Conservation (phyloP, 1,140 invertebrate species). For the Macrotrachela quadricornifera region DNA sequence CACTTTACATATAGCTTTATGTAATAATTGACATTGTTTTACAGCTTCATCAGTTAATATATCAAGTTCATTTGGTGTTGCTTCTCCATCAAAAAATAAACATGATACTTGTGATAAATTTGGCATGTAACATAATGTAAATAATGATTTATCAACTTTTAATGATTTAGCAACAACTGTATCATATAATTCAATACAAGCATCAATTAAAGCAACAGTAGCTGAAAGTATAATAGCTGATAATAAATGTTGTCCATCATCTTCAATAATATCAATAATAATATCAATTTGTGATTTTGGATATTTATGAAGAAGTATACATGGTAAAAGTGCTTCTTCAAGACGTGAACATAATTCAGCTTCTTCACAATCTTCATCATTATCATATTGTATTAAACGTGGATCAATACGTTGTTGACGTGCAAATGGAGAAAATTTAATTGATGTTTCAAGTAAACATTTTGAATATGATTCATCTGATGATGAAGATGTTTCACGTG, state of each 20-base stretch:
- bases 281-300: conserved; percentile 8
- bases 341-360: conserved; percentile 1
- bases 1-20: too few species aligned
- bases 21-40: too few species aligned
- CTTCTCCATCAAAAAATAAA: not conserved
- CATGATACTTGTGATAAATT: conserved; percentile 3
- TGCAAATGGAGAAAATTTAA: conserved; percentile 3
- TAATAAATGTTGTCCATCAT: conserved; percentile 3
- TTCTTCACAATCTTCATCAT: not conserved
- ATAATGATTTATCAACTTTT: not conserved
- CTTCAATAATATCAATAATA: conserved; percentile 5
- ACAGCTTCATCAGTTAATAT: too few species aligned
- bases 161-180: not conserved
- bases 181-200: conserved; percentile 8
- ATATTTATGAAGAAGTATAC: conserved; percentile 7
- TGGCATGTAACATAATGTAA: conserved; percentile 6
- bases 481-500: not conserved
- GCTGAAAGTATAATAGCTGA: conserved; percentile 1
- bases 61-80: too few species aligned
- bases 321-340: conserved; percentile 6
- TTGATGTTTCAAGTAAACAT: not conserved
- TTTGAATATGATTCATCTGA: conserved; percentile 2
- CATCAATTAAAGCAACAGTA: conserved; percentile 2
- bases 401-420: not conserved
- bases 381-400: conserved; percentile 2